Percentiles rank a stretch among this genome's conserved stretches.
Evolutionary conservation across 2,797 vertebrate genomes (phyloP).

Genomic region (Lepilemur ruficaudatus): DNA sequence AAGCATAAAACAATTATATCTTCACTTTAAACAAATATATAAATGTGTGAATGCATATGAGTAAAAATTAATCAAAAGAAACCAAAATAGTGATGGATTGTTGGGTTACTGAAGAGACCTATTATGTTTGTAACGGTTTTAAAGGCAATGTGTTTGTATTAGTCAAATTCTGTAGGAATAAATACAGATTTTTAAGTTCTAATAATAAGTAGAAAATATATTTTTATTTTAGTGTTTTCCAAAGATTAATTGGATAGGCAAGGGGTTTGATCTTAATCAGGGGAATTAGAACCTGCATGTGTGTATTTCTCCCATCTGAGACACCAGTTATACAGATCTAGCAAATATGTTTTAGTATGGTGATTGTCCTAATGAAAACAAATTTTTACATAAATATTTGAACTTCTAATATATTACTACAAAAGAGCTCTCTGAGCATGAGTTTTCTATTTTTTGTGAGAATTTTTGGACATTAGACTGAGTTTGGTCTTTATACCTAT

Average conservation of each 20-base stretch:
- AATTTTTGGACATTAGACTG: background rate
- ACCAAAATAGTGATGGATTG: background rate
- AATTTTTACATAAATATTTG: background rate
- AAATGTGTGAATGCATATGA: background rate
- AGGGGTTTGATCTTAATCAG: background rate
- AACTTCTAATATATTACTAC: background rate
- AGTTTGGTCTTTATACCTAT: background rate
- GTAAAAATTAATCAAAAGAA: background rate
- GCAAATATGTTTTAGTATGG: background rate
- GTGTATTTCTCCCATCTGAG: background rate
- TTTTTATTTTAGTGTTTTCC: background rate
- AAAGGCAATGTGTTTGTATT: background rate
- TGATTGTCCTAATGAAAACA: background rate
- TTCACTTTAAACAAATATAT: background rate
- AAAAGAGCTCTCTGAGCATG: background rate
- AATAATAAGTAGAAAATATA: background rate
- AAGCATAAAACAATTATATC: background rate
- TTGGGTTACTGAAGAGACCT: background rate
- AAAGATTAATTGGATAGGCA: background rate
- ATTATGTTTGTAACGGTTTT: slow-evolving; percentile 10
- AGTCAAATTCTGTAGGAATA: background rate
- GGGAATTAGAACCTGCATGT: background rate
- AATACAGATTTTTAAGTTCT: background rate
- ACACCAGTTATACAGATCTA: background rate
- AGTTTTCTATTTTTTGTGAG: background rate